A percentile compares a stretch with the other conserved stretches of the same genome.
phyloP scores from a whole-genome alignment of 2,797 vertebrate genomes.

The Sandelia bainsii region DNA sequence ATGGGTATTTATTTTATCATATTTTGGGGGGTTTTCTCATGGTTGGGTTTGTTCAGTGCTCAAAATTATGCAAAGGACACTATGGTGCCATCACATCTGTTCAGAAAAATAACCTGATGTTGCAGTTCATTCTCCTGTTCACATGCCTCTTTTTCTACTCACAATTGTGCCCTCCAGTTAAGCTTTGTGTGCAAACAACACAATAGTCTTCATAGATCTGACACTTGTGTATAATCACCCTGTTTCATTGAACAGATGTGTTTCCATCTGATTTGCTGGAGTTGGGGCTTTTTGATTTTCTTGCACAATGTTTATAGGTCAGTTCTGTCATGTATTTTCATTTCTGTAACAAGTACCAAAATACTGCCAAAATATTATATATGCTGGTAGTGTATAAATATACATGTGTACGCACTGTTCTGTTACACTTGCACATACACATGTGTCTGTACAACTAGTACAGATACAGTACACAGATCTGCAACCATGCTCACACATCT shows the following conservation, averaged over 20 bases:
- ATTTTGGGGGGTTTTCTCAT: constrained; percentile 23
- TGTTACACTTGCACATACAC: not conserved
- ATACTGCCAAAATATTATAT: no score
- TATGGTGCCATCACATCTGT: constrained; percentile 31
- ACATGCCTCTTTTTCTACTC: not conserved
- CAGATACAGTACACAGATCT: not conserved
- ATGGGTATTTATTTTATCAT: constrained; percentile 27
- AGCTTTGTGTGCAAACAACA: not conserved
- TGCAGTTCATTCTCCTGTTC: constrained; percentile 24
- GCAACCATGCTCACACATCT: not conserved
- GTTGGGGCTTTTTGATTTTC: not conserved
- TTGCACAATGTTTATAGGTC: constrained; percentile 12
- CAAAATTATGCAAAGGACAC: constrained; percentile 10
- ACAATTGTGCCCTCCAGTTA: not conserved
- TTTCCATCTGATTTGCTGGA: not conserved
- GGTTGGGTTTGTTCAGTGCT: constrained; percentile 31
- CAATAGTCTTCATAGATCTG: not conserved
- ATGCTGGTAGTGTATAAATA: no score
- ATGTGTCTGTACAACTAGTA: not conserved
- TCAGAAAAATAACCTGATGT: constrained; percentile 29
- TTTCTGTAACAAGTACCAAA: no score
- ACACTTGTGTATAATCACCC: not conserved
- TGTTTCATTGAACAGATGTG: not conserved
- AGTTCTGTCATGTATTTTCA: not conserved
- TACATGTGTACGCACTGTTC: not conserved